phyloP scores from a whole-genome alignment of 2,888 invertebrate genomes.

The Polymixis lichenea region DNA sequence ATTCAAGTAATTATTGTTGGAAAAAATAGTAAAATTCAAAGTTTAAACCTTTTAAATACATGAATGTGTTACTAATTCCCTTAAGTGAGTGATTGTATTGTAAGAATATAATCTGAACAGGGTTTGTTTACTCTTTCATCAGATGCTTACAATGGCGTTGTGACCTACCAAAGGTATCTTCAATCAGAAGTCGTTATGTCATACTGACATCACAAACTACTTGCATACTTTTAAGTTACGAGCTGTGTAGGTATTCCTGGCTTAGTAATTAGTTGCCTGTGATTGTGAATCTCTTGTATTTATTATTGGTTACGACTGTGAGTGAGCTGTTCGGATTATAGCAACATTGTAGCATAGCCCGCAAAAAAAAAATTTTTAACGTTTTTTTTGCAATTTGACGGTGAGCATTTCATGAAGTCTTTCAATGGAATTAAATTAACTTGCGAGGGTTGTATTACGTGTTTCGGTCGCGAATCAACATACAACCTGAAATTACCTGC shows the following conservation, averaged over 20 bases:
- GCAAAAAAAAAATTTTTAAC: no score
- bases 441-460: no score
- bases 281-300: conserved; percentile 42
- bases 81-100: neutral
- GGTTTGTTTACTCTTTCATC: neutral
- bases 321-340: conserved; percentile 5
- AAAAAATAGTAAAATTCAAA: neutral
- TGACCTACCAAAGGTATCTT: neutral
- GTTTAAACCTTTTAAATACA: neutral
- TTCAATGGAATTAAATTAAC: no score
- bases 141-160: neutral
- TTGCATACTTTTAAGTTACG: neutral
- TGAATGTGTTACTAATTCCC: neutral
- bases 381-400: no score
- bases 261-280: conserved; percentile 31
- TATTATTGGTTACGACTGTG: conserved; percentile 22
- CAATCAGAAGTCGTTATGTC: neutral
- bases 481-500: no score
- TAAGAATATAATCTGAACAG: neutral
- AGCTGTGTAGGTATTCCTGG: neutral
- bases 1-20: neutral
- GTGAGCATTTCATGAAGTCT: no score
- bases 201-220: neutral
- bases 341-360: neutral
- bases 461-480: no score